Conservation (phyloP, 2,888 invertebrate genomes). For the Cephus sareptanus region DNA sequence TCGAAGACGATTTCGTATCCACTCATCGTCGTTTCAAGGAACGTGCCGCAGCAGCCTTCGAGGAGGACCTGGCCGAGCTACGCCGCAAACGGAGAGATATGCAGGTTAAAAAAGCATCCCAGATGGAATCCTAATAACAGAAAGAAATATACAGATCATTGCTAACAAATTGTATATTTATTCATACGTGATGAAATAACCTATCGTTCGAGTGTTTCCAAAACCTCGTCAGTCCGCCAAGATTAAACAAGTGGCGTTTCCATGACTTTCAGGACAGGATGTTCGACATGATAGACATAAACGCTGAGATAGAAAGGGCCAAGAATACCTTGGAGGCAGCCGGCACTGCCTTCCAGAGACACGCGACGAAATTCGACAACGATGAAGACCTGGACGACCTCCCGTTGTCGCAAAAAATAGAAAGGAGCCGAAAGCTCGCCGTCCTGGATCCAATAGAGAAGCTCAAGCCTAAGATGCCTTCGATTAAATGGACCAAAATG, state of each 20-base stretch:
- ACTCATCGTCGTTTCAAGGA: conserved; percentile 56
- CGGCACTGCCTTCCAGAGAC: conserved; percentile 52
- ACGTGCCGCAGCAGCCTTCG: conserved; percentile 59
- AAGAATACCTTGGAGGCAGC: conserved; percentile 55
- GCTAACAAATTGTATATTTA: background rate
- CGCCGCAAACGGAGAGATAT: conserved; percentile 59
- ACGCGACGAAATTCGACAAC: conserved; percentile 59
- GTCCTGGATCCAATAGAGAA: conserved; percentile 35
- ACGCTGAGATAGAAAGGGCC: conserved; percentile 59
- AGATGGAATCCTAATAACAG: background rate
- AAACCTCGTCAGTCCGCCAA: background rate
- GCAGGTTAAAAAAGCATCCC: conserved; percentile 45
- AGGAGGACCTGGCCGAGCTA: conserved; percentile 59
- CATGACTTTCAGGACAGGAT: conserved; percentile 51
- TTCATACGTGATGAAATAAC: background rate
- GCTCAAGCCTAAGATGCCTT: conserved; percentile 21
- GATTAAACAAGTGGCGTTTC: background rate
- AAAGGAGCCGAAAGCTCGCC: conserved; percentile 44
- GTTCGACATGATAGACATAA: conserved; percentile 61
- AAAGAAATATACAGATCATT: background rate
- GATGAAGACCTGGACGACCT: conserved; percentile 34
- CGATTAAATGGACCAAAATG: conserved; percentile 49
- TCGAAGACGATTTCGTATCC: conserved; percentile 51
- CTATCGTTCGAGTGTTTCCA: background rate
- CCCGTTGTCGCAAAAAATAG: conserved; percentile 44